phyloP scores from a whole-genome alignment of 1,140 invertebrate genomes.

The Ceratitis capitata region DNA sequence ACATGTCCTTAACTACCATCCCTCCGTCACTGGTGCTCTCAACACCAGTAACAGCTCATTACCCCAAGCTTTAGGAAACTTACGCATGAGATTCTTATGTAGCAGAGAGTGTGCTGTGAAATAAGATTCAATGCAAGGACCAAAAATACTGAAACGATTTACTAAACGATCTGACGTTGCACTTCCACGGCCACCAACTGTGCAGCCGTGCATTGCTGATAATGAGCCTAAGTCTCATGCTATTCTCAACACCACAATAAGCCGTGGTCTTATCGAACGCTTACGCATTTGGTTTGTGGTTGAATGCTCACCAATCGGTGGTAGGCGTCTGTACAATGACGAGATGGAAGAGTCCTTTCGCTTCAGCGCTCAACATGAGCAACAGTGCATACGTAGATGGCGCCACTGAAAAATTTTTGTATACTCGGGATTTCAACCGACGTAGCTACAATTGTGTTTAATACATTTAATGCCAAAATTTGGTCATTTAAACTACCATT shows the following conservation, averaged over 20 bases:
- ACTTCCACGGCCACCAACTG: neutral
- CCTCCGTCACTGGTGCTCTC: too few relatives aligned
- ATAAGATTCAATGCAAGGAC: constrained; percentile 34
- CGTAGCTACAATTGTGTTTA: constrained; percentile 69
- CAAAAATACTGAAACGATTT: too few relatives aligned
- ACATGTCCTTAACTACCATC: too few relatives aligned
- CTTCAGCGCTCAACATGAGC: constrained; percentile 67
- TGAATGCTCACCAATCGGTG: constrained; percentile 51
- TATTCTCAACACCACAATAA: too few relatives aligned
- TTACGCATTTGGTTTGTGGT: neutral
- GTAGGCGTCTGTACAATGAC: constrained; percentile 65
- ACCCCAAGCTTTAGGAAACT: too few relatives aligned
- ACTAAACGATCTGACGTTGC: constrained; percentile 28
- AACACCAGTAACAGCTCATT: too few relatives aligned
- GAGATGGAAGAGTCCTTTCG: constrained; percentile 59
- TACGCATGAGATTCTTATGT: constrained; percentile 65
- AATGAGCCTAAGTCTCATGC: too few relatives aligned
- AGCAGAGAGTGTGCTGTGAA: constrained; percentile 51
- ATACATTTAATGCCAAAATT: constrained; percentile 68
- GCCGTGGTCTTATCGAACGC: constrained; percentile 39
- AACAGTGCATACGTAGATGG: constrained; percentile 60
- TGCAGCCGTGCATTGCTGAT: too few relatives aligned
- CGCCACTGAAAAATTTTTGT: constrained; percentile 61
- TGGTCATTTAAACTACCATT: constrained; percentile 50
- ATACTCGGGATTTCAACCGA: constrained; percentile 63